Percentiles rank a stretch among this genome's conserved stretches.
Evolutionary conservation across 2,888 invertebrate genomes (phyloP).

Genomic region (Sipha maydis): DNA sequence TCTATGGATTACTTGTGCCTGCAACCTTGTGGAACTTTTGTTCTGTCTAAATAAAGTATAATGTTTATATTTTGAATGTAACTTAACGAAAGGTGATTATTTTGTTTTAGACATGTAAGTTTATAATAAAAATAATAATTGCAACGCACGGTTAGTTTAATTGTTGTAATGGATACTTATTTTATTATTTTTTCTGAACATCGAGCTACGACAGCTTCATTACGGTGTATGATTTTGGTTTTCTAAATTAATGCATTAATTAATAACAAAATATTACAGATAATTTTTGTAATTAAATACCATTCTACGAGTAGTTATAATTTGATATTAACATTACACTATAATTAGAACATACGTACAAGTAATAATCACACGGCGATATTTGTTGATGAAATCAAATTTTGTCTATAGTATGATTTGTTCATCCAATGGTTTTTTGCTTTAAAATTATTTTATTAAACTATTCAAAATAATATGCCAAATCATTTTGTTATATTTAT

Average conservation of each 20-base stretch:
- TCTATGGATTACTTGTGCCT: not conserved
- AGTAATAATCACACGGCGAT: no score
- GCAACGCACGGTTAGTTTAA: not conserved
- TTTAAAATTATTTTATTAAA: no score
- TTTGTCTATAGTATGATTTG: no score
- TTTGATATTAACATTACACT: no score
- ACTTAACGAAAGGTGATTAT: not conserved
- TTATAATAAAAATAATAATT: not conserved
- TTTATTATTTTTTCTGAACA: not conserved
- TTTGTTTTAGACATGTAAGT: not conserved
- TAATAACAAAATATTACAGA: not conserved
- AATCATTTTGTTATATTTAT: no score
- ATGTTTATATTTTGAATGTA: not conserved
- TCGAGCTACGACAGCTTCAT: not conserved
- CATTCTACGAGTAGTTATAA: not conserved
- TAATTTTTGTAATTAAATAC: not conserved
- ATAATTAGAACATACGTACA: no score
- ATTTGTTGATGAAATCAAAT: no score
- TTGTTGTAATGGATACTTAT: not conserved
- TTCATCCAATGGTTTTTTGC: no score
- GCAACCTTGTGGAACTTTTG: not conserved
- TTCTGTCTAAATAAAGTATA: not conserved
- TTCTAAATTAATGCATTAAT: not conserved
- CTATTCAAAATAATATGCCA: no score
- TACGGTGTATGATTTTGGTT: not conserved